Percentiles rank a stretch among this genome's conserved stretches.
These are phyloP conservation scores for Octonoba sinensis DNA, from an alignment of 2,888 invertebrate species.

Conservation along the genomic window DNA sequence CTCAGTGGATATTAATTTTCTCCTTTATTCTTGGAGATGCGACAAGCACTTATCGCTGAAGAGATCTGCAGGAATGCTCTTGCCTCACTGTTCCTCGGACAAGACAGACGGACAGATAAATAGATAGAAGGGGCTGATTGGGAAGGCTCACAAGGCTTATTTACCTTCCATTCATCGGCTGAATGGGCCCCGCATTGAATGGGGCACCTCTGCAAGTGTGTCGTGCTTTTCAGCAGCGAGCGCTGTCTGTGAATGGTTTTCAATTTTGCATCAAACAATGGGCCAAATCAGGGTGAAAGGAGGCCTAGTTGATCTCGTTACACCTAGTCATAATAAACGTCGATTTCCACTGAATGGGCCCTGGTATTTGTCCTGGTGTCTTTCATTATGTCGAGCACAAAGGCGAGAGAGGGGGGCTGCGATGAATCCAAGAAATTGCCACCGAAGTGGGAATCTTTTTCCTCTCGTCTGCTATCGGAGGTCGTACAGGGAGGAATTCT, in stretches of 20 bases:
- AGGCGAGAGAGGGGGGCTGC: conserved; percentile 10
- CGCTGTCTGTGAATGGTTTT: conserved; percentile 61
- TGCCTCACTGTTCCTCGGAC: no score
- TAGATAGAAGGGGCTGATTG: conserved; percentile 35
- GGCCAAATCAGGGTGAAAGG: conserved; percentile 63
- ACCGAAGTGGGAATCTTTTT: conserved; percentile 1
- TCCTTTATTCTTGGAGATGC: no score
- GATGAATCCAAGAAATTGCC: conserved; percentile 18
- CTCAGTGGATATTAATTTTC: no score
- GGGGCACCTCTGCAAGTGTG: conserved; percentile 25
- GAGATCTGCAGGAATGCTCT: no score
- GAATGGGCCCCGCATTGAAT: conserved; percentile 39
- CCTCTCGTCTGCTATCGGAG: no score
- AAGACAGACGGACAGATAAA: neutral
- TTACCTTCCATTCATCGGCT: conserved; percentile 58
- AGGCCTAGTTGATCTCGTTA: conserved; percentile 63
- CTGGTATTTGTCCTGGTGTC: conserved; percentile 63
- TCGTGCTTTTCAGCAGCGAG: conserved; percentile 28
- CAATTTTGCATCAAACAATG: conserved; percentile 65
- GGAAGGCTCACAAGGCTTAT: conserved; percentile 35
- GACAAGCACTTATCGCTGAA: no score
- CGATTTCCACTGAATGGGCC: conserved; percentile 63
- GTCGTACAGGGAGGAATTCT: no score
- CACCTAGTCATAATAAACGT: conserved; percentile 61
- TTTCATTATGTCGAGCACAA: conserved; percentile 60